Conservation (phyloP, 2,888 invertebrate genomes). For the Troilus luridus region DNA sequence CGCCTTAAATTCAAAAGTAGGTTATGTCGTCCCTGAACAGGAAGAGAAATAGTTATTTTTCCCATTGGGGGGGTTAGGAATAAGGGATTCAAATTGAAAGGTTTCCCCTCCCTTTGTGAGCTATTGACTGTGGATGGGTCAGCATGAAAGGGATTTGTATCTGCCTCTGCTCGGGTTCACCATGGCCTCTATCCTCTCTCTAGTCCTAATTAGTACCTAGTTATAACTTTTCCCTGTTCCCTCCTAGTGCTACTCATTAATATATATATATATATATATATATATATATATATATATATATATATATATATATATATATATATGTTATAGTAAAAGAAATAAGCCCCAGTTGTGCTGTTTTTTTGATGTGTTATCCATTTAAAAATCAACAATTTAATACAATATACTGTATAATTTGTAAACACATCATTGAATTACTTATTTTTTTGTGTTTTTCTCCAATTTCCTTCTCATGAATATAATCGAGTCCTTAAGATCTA, state of each 20-base stretch:
- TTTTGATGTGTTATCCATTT: no score
- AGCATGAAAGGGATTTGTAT: background rate
- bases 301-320: no score
- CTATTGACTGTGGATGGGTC: background rate
- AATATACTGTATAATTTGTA: no score
- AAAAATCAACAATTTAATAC: no score
- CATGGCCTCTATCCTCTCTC: background rate
- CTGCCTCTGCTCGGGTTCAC: background rate
- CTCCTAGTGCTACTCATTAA: background rate
- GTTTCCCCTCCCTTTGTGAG: background rate
- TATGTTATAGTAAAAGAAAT: no score
- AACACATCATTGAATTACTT: no score
- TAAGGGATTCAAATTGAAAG: background rate
- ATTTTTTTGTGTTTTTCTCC: no score
- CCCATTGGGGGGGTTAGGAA: background rate
- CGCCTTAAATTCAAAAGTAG: background rate
- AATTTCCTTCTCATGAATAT: no score
- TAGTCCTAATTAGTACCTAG: background rate
- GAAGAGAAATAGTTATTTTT: background rate
- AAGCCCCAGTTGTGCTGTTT: no score
- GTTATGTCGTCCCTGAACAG: background rate
- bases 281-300: no score
- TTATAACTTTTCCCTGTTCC: background rate
- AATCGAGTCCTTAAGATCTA: no score
- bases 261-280: background rate